A percentile compares a stretch with the other conserved stretches of the same genome.
Evolutionary conservation across 1,140 invertebrate species (phyloP).

Genomic region (Caenorhabditis elegans): DNA sequence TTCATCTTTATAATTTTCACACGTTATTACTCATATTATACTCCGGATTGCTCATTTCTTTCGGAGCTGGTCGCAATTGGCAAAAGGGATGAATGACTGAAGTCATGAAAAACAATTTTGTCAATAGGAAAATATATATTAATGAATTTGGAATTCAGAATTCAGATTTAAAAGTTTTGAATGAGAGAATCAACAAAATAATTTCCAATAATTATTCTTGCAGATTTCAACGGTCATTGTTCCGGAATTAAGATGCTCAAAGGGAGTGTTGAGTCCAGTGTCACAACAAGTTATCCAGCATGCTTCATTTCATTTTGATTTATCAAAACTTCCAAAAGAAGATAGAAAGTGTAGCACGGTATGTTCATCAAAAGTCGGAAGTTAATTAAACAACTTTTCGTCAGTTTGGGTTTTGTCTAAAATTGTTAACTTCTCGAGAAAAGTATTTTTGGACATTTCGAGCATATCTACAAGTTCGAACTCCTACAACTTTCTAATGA

Average conservation of each 20-base stretch:
- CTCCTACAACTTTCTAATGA: too few relatives aligned
- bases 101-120: neutral
- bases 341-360: constrained; percentile 3
- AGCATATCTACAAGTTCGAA: too few relatives aligned
- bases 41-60: neutral
- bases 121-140: neutral
- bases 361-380: too few relatives aligned
- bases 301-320: constrained; percentile 43
- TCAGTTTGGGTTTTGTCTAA: too few relatives aligned
- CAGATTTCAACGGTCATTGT: constrained; percentile 33
- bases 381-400: too few relatives aligned
- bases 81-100: neutral
- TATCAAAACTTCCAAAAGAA: constrained; percentile 3
- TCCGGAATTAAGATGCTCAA: constrained; percentile 26
- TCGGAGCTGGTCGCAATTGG: neutral
- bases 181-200: too few relatives aligned
- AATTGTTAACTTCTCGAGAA: too few relatives aligned
- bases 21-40: neutral
- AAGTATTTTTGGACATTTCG: too few relatives aligned
- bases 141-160: too few relatives aligned
- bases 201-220: too few relatives aligned
- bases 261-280: constrained; percentile 34
- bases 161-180: too few relatives aligned
- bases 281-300: constrained; percentile 41
- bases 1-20: neutral